Percentiles rank a stretch among this genome's conserved stretches.
These are phyloP conservation scores for Thamnaconus septentrionalis DNA, from an alignment of 2,113 vertebrate genomes.

Conservation along the genomic window DNA sequence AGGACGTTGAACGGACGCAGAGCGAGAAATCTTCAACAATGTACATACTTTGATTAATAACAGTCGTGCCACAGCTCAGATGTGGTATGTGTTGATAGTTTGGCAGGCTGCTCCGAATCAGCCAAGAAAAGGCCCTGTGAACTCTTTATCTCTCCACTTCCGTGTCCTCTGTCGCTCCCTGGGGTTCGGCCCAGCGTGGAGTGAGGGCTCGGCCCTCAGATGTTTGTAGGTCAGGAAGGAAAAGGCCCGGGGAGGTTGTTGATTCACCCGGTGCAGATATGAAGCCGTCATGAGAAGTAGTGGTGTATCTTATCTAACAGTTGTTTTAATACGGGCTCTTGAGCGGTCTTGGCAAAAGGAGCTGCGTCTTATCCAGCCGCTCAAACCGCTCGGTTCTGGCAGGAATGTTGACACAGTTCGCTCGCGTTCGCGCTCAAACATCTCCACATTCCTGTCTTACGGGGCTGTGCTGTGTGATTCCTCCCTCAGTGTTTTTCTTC, in stretches of 20 bases:
- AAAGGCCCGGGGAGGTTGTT: constrained; percentile 42
- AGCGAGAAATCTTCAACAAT: too few species aligned
- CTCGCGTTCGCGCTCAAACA: constrained; percentile 32
- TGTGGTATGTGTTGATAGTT: too few species aligned
- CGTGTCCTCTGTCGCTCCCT: constrained; percentile 58
- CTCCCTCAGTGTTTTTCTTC: constrained; percentile 2
- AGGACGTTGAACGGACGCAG: too few species aligned
- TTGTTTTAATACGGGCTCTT: too few species aligned
- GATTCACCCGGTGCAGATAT: constrained; percentile 47
- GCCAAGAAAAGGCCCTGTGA: constrained; percentile 20
- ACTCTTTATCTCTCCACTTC: constrained; percentile 42
- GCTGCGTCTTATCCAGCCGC: not conserved
- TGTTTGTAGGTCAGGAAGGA: constrained; percentile 53
- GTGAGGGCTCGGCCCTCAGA: constrained; percentile 32
- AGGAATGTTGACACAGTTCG: not conserved
- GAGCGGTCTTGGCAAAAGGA: not conserved
- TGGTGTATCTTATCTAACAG: too few species aligned
- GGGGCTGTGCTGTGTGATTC: constrained; percentile 26
- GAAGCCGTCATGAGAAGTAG: constrained; percentile 4
- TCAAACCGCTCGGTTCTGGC: not conserved
- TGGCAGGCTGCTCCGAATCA: not conserved
- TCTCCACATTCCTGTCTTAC: constrained; percentile 32
- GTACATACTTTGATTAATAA: too few species aligned
- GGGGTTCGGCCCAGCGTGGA: constrained; percentile 31
- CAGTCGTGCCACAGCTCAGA: too few species aligned